Base-by-base conservation (phyloP, 1,140 invertebrate genomes). In the Drosophila repletoides region DNA sequence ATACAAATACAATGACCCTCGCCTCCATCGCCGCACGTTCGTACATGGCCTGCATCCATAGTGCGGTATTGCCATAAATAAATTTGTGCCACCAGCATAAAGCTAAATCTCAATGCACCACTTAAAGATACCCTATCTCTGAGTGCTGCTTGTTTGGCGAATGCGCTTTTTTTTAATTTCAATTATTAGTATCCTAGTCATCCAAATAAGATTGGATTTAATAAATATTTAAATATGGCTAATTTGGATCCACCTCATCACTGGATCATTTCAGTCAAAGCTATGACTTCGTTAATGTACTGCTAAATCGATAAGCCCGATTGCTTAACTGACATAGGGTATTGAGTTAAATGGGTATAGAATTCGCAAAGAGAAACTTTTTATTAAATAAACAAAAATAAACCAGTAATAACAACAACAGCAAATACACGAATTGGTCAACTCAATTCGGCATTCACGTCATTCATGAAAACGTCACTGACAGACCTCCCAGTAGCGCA, bases 51-150 rank as follows among this genome's bases (percentile, higher is more conserved):
- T 84, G 79, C 79, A 79, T 84, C 75, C 66, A 79, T 86, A 83
- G 79, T 86, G 58, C 75, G 74, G 56, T 75, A 86, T 86, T 75
- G 80, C 79, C 80, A 68, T 84, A 86, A 86, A 86, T 84, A 63
- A 61, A 63, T 31, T 53, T 60, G 63, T 48, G 59, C 26, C 65
- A 64, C 19, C 17, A 41, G 53, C 52, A 48, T 52, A 70, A n/a
- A n/a, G n/a, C n/a, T 28, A 5, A 15, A 24, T 53, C 28, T 33
- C 10, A 59, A 1, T n/a, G 6, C 22, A n/a, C n/a, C n/a, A 33
- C 33, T 6, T 7, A 26, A 19, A 3, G 6, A 55, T 41, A 29
- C 46, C 29, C 46, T 49, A 1, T 34, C n/a, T n/a, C n/a, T n/a
- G n/a, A n/a, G n/a, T n/a, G n/a, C n/a, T n/a, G n/a, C n/a, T n/a